Base-by-base conservation (phyloP, 2,113 vertebrate species). In the Lepisosteus oculatus region DNA sequence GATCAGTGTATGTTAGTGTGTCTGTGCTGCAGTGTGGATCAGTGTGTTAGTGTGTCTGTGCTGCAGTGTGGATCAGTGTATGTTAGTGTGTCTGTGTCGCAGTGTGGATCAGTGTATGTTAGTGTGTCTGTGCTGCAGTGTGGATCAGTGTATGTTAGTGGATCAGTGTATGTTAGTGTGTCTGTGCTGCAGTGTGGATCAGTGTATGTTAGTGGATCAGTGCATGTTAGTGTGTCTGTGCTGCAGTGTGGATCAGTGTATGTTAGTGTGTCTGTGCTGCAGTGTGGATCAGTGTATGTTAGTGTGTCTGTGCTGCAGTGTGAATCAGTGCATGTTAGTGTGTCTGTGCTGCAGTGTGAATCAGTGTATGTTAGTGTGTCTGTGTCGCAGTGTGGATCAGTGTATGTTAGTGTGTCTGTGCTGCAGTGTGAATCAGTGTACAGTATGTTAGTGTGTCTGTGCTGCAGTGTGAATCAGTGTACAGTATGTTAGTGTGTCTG, bases 91-190 rank as follows among this genome's bases (percentile, higher is more conserved):
- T 45, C 6, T 47, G 42, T 42, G n/a, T 89, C 0, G 85, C 55
- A 1, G 86, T 91, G 70, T 90, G 91, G 72, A 92, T 86, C n/a
- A n/a, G n/a, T n/a, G n/a, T n/a, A 29, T 29, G 29, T 29, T 2
- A 12, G 65, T 43, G 42, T 14, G 15, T 42, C 17, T 15, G 6
- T 64, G 15, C n/a, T 6, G 3, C 14, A 15, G 29, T 44, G 29
- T 3, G 64, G 3, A 29, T 64, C 3, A 43, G 64, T 8, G 64
- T 43, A 43, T 3, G 2, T 66, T 2, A 43, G 17, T 66, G 64
- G 7, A 7, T 64, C n/a, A 29, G 62, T 6, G 62, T 64, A 29
- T 42, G 62, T 6, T n/a, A 29, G 15, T 42, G 41, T 44, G 43
- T 44, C 1, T 65, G 41, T 65, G 63, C 0, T 6, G 8, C 15